phyloP scores from a whole-genome alignment of 2,113 vertebrate genomes.

The Chascanopsetta lugubris region DNA sequence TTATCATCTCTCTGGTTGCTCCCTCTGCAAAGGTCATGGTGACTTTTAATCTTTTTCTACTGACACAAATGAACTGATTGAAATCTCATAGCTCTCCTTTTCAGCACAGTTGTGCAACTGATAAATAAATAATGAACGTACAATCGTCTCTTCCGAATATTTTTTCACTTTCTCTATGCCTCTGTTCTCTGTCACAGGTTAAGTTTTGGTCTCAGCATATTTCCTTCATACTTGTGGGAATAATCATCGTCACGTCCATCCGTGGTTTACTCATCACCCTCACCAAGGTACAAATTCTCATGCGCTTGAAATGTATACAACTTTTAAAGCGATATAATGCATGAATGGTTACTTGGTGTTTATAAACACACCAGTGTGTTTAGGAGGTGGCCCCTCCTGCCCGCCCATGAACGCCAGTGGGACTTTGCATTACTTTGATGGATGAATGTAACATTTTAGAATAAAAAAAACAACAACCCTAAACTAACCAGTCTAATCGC shows the following conservation, averaged over 20 bases:
- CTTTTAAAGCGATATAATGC: no score
- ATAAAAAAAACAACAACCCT: no score
- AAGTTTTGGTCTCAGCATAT: constrained; percentile 99
- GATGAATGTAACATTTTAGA: no score
- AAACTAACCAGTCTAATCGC: no score
- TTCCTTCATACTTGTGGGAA: constrained; percentile 98
- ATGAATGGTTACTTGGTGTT: no score
- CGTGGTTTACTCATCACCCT: constrained; percentile 96
- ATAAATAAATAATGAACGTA: not conserved
- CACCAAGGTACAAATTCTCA: constrained; percentile 87
- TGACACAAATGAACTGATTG: constrained; percentile 2
- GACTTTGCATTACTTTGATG: no score
- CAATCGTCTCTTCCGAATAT: not conserved
- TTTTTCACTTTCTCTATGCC: not conserved
- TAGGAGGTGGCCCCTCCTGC: no score
- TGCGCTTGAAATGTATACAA: no score
- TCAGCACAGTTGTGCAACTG: not conserved
- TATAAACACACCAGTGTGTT: no score
- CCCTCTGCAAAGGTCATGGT: constrained; percentile 18
- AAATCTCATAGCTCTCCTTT: not conserved
- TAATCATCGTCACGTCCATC: constrained; percentile 98
- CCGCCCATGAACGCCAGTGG: no score
- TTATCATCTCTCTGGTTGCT: constrained; percentile 29
- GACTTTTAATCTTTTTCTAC: not conserved
- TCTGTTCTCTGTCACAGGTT: constrained; percentile 80